These are phyloP conservation scores for Apodemia duryi DNA, from an alignment of 2,888 invertebrate species.

Conservation along the genomic window DNA sequence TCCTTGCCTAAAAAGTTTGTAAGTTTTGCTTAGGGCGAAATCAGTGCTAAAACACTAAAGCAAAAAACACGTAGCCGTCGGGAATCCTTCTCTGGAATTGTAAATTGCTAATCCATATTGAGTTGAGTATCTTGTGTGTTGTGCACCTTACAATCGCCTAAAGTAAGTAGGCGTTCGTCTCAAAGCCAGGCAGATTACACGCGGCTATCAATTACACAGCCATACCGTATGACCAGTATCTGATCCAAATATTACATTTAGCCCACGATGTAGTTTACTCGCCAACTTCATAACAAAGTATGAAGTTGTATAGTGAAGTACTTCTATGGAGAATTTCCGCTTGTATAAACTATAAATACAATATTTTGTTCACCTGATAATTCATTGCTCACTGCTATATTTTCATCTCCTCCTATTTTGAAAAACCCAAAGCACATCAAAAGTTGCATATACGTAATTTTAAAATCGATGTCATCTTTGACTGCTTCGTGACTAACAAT, in stretches of 20 bases:
- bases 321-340: no score
- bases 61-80: no score
- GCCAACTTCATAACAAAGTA: background rate
- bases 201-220: constrained; percentile 7
- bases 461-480: constrained; percentile 81
- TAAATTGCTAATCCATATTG: no score
- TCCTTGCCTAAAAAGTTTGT: no score
- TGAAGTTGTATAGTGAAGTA: no score
- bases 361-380: constrained; percentile 73
- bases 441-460: constrained; percentile 81
- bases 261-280: background rate
- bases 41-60: no score
- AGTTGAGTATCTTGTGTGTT: constrained; percentile 22
- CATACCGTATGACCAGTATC: background rate
- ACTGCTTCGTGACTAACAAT: constrained; percentile 75
- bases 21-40: no score
- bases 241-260: constrained; percentile 4
- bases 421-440: constrained; percentile 83
- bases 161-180: constrained; percentile 33
- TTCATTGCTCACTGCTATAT: constrained; percentile 76
- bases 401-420: constrained; percentile 72
- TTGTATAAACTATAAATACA: no score
- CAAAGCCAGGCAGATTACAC: constrained; percentile 23
- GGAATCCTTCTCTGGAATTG: no score
- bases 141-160: constrained; percentile 29